Evolutionary conservation across 1,140 invertebrate genomes (phyloP).

Genomic region (Plodia interpunctella): DNA sequence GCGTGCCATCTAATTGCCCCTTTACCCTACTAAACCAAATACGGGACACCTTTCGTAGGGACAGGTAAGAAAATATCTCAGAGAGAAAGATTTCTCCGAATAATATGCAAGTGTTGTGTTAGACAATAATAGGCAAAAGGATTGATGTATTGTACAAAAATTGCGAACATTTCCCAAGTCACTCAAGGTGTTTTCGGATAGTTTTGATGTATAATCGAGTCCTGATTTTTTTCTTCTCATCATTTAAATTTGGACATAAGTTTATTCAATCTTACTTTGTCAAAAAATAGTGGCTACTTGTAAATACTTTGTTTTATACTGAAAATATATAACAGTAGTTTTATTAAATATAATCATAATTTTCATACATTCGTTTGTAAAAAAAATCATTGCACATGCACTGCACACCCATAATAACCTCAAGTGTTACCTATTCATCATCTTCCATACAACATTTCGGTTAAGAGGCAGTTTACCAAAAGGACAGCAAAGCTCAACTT

Average conservation of each 20-base stretch:
- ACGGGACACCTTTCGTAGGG: slow-evolving; percentile 44
- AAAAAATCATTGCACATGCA: too few species aligned
- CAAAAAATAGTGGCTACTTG: too few species aligned
- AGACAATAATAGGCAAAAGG: slow-evolving; percentile 19
- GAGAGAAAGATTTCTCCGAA: slow-evolving; percentile 52
- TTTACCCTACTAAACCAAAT: slow-evolving; percentile 35
- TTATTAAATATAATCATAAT: too few species aligned
- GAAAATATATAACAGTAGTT: too few species aligned
- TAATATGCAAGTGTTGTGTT: slow-evolving; percentile 26
- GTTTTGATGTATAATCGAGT: too few species aligned
- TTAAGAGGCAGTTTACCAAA: not conserved
- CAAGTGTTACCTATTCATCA: too few species aligned
- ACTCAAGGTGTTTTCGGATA: slow-evolving; percentile 40
- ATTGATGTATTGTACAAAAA: slow-evolving; percentile 31
- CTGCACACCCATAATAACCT: too few species aligned
- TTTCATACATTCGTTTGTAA: too few species aligned
- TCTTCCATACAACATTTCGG: not conserved
- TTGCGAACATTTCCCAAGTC: slow-evolving; percentile 17
- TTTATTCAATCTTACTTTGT: too few species aligned
- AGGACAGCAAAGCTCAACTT: not conserved
- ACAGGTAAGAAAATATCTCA: slow-evolving; percentile 41
- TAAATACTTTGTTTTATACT: too few species aligned
- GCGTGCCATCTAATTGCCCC: slow-evolving; percentile 6
- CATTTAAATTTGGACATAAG: too few species aligned
- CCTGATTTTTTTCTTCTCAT: too few species aligned